Percentiles rank a stretch among this genome's conserved stretches.
phyloP scores from a whole-genome alignment of 2,113 vertebrate species.

The Oncorhynchus kisutch region DNA sequence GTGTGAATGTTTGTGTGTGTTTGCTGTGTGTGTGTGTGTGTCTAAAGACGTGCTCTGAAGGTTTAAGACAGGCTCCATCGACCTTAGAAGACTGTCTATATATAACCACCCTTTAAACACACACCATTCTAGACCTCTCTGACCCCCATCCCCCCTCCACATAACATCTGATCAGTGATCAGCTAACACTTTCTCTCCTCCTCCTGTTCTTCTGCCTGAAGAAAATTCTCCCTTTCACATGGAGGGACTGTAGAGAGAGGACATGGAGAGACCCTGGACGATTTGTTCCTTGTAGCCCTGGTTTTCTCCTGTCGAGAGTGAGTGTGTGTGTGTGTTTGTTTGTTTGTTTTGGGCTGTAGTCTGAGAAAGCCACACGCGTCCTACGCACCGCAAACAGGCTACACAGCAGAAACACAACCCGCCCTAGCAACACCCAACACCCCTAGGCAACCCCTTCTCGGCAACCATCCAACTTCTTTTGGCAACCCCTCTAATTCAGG shows the following conservation, averaged over 20 bases:
- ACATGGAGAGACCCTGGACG: neutral
- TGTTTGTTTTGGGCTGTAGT: constrained; percentile 44
- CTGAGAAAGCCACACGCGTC: constrained; percentile 48
- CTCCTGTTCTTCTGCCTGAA: no score
- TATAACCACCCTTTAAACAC: neutral
- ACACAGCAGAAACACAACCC: constrained; percentile 52
- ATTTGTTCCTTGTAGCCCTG: neutral
- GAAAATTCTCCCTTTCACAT: no score
- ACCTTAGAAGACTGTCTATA: neutral
- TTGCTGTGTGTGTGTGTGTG: neutral
- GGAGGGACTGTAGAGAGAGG: neutral
- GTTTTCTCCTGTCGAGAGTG: neutral
- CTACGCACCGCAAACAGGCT: constrained; percentile 44
- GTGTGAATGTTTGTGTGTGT: neutral
- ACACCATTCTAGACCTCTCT: neutral
- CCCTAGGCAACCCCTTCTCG: constrained; percentile 35
- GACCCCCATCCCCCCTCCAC: neutral
- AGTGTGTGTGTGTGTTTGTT: constrained; percentile 10
- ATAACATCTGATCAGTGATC: neutral
- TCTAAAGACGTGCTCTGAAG: neutral
- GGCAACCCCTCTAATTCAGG: neutral
- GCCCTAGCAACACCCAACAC: constrained; percentile 33
- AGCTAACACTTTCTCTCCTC: neutral
- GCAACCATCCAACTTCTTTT: constrained; percentile 32
- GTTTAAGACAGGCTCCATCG: neutral